phyloP scores from a whole-genome alignment of 2,888 invertebrate species.

The Sceliomorpha sp. region DNA sequence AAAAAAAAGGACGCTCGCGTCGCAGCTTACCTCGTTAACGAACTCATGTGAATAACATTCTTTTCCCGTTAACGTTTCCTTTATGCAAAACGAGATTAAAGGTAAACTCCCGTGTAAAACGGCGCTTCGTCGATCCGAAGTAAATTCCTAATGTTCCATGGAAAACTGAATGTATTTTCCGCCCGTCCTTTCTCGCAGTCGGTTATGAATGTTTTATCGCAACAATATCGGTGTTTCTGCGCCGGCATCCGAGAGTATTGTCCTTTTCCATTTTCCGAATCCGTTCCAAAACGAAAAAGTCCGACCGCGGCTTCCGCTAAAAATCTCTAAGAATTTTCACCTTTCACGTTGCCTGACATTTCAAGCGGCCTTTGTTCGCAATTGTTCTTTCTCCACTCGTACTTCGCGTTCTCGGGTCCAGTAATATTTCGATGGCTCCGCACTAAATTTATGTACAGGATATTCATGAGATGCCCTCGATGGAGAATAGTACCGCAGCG shows the following conservation, averaged over 20 bases:
- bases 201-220: too few species aligned
- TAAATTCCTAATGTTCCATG: too few species aligned
- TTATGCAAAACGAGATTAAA: too few species aligned
- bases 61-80: too few species aligned
- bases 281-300: constrained; percentile 22
- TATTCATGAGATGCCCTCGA: constrained; percentile 59
- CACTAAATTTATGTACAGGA: constrained; percentile 60
- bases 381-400: constrained; percentile 40
- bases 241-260: too few species aligned
- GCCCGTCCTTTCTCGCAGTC: too few species aligned
- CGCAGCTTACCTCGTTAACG: constrained; percentile 7
- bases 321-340: constrained; percentile 41
- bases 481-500: constrained; percentile 48
- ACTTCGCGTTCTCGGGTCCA: constrained; percentile 49
- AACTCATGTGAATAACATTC: constrained; percentile 11
- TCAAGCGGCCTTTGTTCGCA: constrained; percentile 46
- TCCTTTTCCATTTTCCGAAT: too few species aligned
- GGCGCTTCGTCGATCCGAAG: too few species aligned
- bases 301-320: constrained; percentile 15
- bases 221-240: too few species aligned
- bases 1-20: too few species aligned
- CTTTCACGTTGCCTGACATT: constrained; percentile 31
- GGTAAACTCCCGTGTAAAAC: too few species aligned
- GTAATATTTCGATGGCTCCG: constrained; percentile 60
- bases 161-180: too few species aligned